phyloP scores from a whole-genome alignment of 2,888 invertebrate genomes.

The Drosophila anomelani region DNA sequence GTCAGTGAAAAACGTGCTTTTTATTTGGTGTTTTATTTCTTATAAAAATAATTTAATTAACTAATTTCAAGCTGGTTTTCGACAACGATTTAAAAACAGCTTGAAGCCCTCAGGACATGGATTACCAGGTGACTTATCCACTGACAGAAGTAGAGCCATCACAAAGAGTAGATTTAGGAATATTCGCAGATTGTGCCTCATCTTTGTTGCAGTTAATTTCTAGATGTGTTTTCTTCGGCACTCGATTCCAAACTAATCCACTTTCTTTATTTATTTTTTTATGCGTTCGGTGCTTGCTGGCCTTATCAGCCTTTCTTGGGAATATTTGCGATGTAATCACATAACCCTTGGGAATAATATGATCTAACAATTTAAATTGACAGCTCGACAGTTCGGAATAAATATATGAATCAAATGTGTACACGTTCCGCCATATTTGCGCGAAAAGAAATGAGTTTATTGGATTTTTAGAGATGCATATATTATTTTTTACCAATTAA shows the following conservation, averaged over 20 bases:
- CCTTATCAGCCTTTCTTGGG: conserved; percentile 3
- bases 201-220: not conserved
- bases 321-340: conserved; percentile 14
- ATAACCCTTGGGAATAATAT: not conserved
- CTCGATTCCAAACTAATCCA: conserved; percentile 4
- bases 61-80: conserved; percentile 7
- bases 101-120: conserved; percentile 7
- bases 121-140: not conserved
- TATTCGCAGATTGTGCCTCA: not conserved
- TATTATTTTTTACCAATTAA: not conserved
- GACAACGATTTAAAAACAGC: conserved; percentile 4
- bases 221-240: not conserved
- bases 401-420: not conserved
- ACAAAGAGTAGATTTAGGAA: not conserved
- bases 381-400: conserved; percentile 2
- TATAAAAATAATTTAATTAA: not conserved
- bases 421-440: not conserved
- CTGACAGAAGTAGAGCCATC: not conserved
- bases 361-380: conserved; percentile 7
- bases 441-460: not conserved
- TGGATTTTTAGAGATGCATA: not conserved
- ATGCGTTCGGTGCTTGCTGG: not conserved
- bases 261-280: not conserved
- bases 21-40: not conserved
- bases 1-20: not conserved